Evolutionary conservation across 2,888 invertebrate genomes (phyloP).

Genomic region (Hypomecis atomaria): DNA sequence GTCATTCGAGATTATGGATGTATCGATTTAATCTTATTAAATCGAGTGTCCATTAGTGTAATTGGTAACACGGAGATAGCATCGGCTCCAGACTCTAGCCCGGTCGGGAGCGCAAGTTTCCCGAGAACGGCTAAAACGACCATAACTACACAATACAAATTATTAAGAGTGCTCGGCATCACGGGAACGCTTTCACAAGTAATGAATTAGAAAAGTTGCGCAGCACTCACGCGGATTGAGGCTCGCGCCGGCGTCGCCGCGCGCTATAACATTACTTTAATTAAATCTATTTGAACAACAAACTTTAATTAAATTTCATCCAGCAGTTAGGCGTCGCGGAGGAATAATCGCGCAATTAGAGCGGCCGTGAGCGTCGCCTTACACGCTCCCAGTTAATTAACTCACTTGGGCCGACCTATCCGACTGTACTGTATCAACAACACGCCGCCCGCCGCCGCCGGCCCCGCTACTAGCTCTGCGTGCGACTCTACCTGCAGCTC

Average conservation of each 20-base stretch:
- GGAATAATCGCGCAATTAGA: constrained; percentile 85
- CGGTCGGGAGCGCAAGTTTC: constrained; percentile 29
- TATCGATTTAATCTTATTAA: constrained; percentile 58
- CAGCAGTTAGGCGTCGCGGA: constrained; percentile 84
- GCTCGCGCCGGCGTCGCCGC: constrained; percentile 70
- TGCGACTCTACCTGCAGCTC: constrained; percentile 24
- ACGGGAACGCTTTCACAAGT: constrained; percentile 84
- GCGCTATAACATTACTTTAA: constrained; percentile 85
- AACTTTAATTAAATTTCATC: constrained; percentile 86
- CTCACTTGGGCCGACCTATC: constrained; percentile 79
- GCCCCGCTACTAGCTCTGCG: constrained; percentile 27
- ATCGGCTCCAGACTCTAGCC: constrained; percentile 7
- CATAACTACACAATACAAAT: constrained; percentile 83
- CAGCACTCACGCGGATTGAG: constrained; percentile 84
- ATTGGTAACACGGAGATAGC: constrained; percentile 50
- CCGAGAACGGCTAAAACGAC: constrained; percentile 55
- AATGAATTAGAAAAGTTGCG: constrained; percentile 85
- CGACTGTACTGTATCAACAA: constrained; percentile 60
- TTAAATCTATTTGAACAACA: constrained; percentile 86
- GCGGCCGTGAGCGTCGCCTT: constrained; percentile 84
- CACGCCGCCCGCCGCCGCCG: constrained; percentile 39
- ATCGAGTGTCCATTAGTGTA: constrained; percentile 61
- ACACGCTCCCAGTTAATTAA: constrained; percentile 84
- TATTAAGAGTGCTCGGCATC: constrained; percentile 84
- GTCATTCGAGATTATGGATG: constrained; percentile 54